Evolutionary conservation across 2,888 invertebrate species (phyloP).

Genomic region (Leptopilina syphax): DNA sequence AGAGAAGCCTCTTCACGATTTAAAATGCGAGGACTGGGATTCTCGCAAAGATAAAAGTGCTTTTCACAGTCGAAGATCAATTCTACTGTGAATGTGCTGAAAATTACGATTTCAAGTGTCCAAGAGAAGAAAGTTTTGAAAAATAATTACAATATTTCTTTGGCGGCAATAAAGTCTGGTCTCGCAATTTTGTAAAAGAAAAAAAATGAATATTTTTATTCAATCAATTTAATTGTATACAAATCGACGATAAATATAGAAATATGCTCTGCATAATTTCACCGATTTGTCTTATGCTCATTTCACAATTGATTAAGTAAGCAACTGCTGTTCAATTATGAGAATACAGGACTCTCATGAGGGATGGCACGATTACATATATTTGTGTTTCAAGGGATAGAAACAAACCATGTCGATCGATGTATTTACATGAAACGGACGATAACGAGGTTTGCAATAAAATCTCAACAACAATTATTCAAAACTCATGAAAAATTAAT

Average conservation of each 20-base stretch:
- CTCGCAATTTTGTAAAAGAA: no score
- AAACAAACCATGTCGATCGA: constrained; percentile 45
- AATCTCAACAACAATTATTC: neutral
- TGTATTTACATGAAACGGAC: constrained; percentile 54
- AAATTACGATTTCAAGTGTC: neutral
- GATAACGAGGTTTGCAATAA: constrained; percentile 45
- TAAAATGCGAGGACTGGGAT: constrained; percentile 10
- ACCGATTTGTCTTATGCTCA: neutral
- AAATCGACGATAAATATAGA: neutral
- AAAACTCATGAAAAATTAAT: no score
- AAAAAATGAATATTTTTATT: no score
- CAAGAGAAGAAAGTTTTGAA: neutral
- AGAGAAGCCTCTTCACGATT: constrained; percentile 13
- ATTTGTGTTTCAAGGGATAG: constrained; percentile 11
- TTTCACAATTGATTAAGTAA: constrained; percentile 21
- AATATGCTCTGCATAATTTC: neutral
- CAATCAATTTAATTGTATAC: neutral
- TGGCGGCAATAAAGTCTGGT: neutral
- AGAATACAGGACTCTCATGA: constrained; percentile 16
- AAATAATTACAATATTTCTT: neutral
- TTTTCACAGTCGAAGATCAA: constrained; percentile 22
- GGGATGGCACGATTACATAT: constrained; percentile 4
- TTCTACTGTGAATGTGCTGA: neutral
- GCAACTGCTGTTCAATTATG: constrained; percentile 12
- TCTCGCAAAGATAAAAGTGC: constrained; percentile 22